phyloP scores from a whole-genome alignment of 2,888 invertebrate genomes.

The Strigamia transsilvanica region DNA sequence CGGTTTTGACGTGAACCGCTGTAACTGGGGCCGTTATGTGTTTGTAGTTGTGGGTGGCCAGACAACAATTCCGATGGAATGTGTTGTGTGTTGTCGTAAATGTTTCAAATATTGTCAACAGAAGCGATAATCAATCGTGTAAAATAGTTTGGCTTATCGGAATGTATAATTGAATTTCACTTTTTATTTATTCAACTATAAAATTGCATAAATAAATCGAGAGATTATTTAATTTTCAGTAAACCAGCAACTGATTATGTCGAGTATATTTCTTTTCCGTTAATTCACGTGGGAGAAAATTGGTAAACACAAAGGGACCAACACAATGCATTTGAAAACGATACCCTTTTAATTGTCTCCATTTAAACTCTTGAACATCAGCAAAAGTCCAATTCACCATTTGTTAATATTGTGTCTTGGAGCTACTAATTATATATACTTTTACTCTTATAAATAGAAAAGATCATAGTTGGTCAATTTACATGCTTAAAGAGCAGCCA shows the following conservation, averaged over 20 bases:
- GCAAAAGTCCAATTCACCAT: constrained; percentile 13
- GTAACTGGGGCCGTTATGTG: too few species aligned
- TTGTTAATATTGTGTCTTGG: constrained; percentile 23
- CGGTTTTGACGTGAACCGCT: not conserved
- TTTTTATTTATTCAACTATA: not conserved
- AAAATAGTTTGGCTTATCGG: not conserved
- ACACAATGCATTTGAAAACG: constrained; percentile 58
- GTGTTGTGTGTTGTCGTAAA: not conserved
- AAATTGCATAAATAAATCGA: not conserved
- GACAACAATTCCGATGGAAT: not conserved
- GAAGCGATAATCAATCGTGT: not conserved
- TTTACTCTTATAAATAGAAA: not conserved
- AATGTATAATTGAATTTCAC: not conserved
- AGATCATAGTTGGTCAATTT: constrained; percentile 24
- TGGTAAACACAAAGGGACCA: constrained; percentile 58
- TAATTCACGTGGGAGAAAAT: constrained; percentile 59
- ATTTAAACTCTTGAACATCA: constrained; percentile 20
- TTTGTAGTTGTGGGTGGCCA: not conserved
- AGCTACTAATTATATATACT: constrained; percentile 20
- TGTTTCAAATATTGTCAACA: not conserved
- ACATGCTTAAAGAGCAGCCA: constrained; percentile 1
- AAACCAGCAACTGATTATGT: not conserved
- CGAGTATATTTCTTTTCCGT: constrained; percentile 56
- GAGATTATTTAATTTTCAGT: not conserved
- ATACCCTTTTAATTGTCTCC: constrained; percentile 29